Percentiles rank a stretch among this genome's conserved stretches.
These are phyloP conservation scores for Oenanthe oenanthe DNA, from an alignment of 2,113 vertebrate species.

Conservation along the genomic window DNA sequence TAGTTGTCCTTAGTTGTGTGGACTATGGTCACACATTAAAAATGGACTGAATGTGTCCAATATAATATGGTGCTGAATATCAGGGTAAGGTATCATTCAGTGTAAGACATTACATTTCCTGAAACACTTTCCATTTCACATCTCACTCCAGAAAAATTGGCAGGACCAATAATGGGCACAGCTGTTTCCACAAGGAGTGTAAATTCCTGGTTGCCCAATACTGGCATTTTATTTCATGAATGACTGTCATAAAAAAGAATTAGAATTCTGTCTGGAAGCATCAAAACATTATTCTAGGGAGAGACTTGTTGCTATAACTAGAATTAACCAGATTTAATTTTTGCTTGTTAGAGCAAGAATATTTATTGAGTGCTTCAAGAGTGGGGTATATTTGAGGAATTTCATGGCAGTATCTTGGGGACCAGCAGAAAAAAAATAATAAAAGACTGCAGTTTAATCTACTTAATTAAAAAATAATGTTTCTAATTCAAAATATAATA, in stretches of 20 bases:
- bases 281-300: background rate
- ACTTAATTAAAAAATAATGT: background rate
- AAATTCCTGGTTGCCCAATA: background rate
- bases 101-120: background rate
- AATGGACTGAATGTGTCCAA: background rate
- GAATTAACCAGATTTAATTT: background rate
- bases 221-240: background rate
- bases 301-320: background rate
- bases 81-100: background rate
- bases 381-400: background rate
- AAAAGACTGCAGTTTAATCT: background rate
- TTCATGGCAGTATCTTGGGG: background rate
- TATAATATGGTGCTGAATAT: background rate
- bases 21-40: background rate
- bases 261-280: background rate
- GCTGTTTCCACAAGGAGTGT: background rate
- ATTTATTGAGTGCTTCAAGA: background rate
- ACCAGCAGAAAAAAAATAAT: background rate
- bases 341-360: background rate
- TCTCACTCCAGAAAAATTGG: background rate
- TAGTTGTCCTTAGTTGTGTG: background rate
- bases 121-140: background rate
- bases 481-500: background rate
- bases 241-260: background rate
- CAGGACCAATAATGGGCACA: background rate